Conservation (phyloP, 2,113 vertebrate species). For the Anhinga anhinga region DNA sequence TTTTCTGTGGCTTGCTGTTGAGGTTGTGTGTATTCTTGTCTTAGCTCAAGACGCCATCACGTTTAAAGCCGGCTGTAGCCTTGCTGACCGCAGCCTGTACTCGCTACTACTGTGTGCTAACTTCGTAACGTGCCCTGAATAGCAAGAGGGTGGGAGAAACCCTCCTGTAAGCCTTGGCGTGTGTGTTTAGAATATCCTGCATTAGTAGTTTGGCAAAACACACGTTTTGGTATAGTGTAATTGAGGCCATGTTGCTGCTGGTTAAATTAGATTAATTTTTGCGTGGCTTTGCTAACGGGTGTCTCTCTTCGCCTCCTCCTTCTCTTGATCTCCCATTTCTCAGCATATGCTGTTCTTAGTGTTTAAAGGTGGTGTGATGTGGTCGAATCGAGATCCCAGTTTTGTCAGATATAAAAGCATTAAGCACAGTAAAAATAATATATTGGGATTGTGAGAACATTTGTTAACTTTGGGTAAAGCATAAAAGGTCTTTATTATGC, state of each 20-base stretch:
- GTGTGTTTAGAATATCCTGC: neutral
- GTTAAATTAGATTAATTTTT: neutral
- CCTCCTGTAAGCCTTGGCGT: neutral
- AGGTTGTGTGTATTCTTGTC: neutral
- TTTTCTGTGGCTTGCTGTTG: neutral
- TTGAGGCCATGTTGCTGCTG: fast-evolving
- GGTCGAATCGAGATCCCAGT: fast-evolving
- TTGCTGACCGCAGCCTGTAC: neutral
- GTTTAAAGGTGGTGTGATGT: neutral
- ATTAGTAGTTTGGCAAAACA: neutral
- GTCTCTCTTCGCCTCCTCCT: neutral
- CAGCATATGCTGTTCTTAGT: fast-evolving
- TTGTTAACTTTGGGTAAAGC: neutral
- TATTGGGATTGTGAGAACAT: neutral
- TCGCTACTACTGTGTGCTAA: neutral
- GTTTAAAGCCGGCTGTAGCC: neutral
- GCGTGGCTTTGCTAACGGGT: neutral
- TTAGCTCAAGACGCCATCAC: neutral
- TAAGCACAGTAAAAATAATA: neutral
- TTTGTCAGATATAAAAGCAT: neutral
- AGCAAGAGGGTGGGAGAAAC: constrained; percentile 1
- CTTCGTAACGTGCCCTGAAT: neutral
- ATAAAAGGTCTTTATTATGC: neutral
- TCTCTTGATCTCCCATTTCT: neutral
- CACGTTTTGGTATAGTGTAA: neutral